phyloP scores from a whole-genome alignment of 2,888 invertebrate species.

The Oligia fasciuncula region DNA sequence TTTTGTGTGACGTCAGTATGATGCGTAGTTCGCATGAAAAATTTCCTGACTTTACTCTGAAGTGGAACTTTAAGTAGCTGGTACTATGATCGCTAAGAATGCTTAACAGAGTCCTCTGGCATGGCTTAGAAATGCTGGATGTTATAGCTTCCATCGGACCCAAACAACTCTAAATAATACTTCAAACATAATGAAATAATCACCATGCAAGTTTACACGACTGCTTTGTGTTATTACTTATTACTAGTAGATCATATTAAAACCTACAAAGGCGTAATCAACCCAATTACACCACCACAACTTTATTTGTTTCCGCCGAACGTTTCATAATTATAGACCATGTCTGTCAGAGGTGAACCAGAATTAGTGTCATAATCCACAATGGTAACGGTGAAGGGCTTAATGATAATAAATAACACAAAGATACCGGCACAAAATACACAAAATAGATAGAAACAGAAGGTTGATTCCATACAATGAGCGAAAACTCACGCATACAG shows the following conservation, averaged over 20 bases:
- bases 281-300: constrained; percentile 39
- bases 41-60: too few species aligned
- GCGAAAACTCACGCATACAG: too few species aligned
- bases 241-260: neutral
- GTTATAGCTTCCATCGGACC: too few species aligned
- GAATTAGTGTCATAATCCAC: constrained; percentile 77
- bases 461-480: neutral
- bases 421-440: constrained; percentile 55
- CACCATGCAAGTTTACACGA: neutral
- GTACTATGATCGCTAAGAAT: too few species aligned
- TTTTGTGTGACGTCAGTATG: too few species aligned
- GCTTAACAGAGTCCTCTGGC: neutral
- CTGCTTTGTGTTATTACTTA: neutral
- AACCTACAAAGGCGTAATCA: constrained; percentile 13
- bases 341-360: constrained; percentile 72
- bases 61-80: too few species aligned
- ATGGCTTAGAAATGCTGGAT: neutral
- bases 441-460: neutral
- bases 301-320: constrained; percentile 60
- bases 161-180: neutral
- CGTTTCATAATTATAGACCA: constrained; percentile 63
- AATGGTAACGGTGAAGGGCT: constrained; percentile 70
- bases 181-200: neutral
- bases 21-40: too few species aligned
- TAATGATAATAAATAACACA: constrained; percentile 72